Evolutionary conservation across 2,797 vertebrate species (phyloP).

Genomic region (Trematomus bernacchii): DNA sequence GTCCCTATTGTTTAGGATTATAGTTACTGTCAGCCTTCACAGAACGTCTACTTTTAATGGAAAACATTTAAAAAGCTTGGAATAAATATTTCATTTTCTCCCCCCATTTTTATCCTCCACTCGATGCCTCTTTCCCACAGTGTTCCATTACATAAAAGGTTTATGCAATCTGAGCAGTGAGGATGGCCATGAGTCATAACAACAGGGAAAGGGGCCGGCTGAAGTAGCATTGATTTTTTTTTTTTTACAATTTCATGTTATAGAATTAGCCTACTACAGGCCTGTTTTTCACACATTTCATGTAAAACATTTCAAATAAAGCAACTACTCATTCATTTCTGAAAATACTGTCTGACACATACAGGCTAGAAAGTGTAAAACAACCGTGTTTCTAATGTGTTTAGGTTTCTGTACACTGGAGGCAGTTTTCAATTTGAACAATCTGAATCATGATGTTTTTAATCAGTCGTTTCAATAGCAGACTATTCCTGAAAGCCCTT

Average conservation of each 20-base stretch:
- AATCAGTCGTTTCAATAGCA: constrained; percentile 33
- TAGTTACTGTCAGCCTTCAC: constrained; percentile 31
- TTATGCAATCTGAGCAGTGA: constrained; percentile 85
- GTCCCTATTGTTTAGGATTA: constrained; percentile 49
- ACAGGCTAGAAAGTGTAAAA: constrained; percentile 14
- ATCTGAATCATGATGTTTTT: constrained; percentile 45
- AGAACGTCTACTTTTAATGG: constrained; percentile 59
- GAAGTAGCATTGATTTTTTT: constrained; percentile 74
- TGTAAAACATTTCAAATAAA: constrained; percentile 38
- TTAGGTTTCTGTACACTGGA: constrained; percentile 22
- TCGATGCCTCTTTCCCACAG: constrained; percentile 82
- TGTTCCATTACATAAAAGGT: constrained; percentile 87
- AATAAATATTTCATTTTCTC: constrained; percentile 87
- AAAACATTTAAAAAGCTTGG: constrained; percentile 69
- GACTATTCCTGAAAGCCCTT: constrained; percentile 31
- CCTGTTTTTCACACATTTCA: constrained; percentile 38
- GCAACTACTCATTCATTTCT: constrained; percentile 23
- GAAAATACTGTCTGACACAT: constrained; percentile 13
- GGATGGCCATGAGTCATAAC: constrained; percentile 83
- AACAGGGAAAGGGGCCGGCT: constrained; percentile 74
- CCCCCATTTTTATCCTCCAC: constrained; percentile 84
- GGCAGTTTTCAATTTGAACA: constrained; percentile 59
- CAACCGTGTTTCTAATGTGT: not conserved
- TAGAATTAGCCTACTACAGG: constrained; percentile 43
- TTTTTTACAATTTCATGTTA: constrained; percentile 42